These are phyloP conservation scores for Aphrophora alni DNA, from an alignment of 2,888 invertebrate genomes.

Conservation along the genomic window DNA sequence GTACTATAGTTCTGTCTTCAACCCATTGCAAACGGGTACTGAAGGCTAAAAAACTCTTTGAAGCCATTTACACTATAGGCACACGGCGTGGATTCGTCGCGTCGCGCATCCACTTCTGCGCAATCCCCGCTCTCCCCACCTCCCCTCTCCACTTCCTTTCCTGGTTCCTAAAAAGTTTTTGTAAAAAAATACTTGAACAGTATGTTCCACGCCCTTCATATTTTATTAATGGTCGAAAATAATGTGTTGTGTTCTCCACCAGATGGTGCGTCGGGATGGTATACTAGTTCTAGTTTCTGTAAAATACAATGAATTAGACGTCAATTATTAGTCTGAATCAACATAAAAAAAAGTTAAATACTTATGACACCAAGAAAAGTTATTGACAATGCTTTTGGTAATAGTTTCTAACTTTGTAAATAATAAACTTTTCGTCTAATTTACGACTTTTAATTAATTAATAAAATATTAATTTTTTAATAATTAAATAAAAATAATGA, in stretches of 20 bases:
- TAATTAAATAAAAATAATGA: too few species aligned
- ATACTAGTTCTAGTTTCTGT: background rate
- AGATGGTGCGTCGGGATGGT: slow-evolving; percentile 16
- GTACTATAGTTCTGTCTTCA: slow-evolving; percentile 37
- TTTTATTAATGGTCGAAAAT: slow-evolving; percentile 33
- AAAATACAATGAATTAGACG: too few species aligned
- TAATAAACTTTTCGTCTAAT: too few species aligned
- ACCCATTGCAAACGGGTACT: slow-evolving; percentile 44
- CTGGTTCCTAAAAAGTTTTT: slow-evolving; percentile 36
- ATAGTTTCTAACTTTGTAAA: too few species aligned
- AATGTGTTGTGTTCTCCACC: slow-evolving; percentile 25
- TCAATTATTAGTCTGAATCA: too few species aligned
- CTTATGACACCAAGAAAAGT: too few species aligned
- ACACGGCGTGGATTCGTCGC: slow-evolving; percentile 25
- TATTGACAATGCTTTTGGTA: too few species aligned
- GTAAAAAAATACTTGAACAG: slow-evolving; percentile 28
- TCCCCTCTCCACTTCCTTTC: slow-evolving; percentile 27
- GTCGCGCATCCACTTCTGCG: slow-evolving; percentile 39
- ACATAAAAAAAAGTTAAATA: too few species aligned
- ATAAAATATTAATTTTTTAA: too few species aligned
- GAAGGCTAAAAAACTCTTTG: slow-evolving; percentile 43
- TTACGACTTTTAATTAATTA: too few species aligned
- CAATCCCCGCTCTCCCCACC: slow-evolving; percentile 29
- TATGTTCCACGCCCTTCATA: slow-evolving; percentile 33
- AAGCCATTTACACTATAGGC: slow-evolving; percentile 40